Percentiles rank a stretch among this genome's conserved stretches.
phyloP scores from a whole-genome alignment of 2,888 invertebrate genomes.

The Coenonympha arcania region DNA sequence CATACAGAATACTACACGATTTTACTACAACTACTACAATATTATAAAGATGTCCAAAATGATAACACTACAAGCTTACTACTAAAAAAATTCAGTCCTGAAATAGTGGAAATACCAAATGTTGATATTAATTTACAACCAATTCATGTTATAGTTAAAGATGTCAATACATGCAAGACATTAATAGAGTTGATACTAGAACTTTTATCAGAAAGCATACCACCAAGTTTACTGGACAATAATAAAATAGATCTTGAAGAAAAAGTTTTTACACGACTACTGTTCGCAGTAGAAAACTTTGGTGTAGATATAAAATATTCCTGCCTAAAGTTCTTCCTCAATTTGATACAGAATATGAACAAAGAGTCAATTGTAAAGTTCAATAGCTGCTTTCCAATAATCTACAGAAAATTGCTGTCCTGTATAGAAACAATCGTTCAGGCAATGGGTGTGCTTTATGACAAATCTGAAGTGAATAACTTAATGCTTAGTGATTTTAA shows the following conservation, averaged over 20 bases:
- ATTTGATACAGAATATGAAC: slow-evolving; percentile 48
- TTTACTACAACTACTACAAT: slow-evolving; percentile 55
- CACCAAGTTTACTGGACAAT: slow-evolving; percentile 43
- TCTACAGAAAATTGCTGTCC: slow-evolving; percentile 40
- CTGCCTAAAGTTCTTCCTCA: slow-evolving; percentile 50
- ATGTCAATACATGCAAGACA: slow-evolving; percentile 47
- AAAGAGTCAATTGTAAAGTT: slow-evolving; percentile 42
- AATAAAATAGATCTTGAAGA: slow-evolving; percentile 32
- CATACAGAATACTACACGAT: slow-evolving; percentile 65
- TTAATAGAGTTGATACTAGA: slow-evolving; percentile 52
- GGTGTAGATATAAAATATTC: slow-evolving; percentile 53
- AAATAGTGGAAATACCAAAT: slow-evolving; percentile 51
- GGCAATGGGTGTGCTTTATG: slow-evolving; percentile 43
- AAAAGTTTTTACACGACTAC: slow-evolving; percentile 38
- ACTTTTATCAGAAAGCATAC: slow-evolving; percentile 53
- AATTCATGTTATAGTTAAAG: slow-evolving; percentile 53
- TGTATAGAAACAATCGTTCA: slow-evolving; percentile 46
- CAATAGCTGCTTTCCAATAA: slow-evolving; percentile 38
- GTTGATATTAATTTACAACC: slow-evolving; percentile 57
- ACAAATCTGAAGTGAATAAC: slow-evolving; percentile 47
- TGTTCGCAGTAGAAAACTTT: slow-evolving; percentile 51
- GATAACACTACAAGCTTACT: slow-evolving; percentile 31
- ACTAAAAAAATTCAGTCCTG: slow-evolving; percentile 64
- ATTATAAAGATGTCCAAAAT: slow-evolving; percentile 45
- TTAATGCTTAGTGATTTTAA: slow-evolving; percentile 43